Evolutionary conservation across 2,888 invertebrate genomes (phyloP).

Genomic region (Lithosia quadra): DNA sequence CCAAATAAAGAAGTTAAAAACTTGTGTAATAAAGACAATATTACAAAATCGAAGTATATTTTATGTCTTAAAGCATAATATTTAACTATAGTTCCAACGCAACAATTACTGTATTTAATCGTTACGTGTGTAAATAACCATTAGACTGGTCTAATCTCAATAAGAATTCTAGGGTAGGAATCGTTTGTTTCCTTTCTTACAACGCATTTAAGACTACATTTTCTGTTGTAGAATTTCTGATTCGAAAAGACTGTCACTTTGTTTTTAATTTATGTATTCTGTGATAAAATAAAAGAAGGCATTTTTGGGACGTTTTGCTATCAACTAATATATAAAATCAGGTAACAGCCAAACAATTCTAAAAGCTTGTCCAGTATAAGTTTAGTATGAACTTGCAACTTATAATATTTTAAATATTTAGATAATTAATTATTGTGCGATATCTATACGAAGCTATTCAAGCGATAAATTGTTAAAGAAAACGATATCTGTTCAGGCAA

Average conservation of each 20-base stretch:
- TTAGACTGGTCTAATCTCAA: conserved; percentile 53
- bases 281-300: conserved; percentile 18
- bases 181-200: conserved; percentile 28
- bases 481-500: background rate
- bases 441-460: background rate
- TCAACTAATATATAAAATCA: background rate
- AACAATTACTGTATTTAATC: conserved; percentile 63
- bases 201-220: conserved; percentile 21
- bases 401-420: background rate
- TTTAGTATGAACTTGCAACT: background rate
- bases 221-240: conserved; percentile 38
- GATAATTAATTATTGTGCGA: too few species aligned
- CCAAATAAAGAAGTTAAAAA: conserved; percentile 14
- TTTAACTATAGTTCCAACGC: conserved; percentile 63
- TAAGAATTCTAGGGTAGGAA: conserved; percentile 30
- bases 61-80: conserved; percentile 58
- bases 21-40: conserved; percentile 63
- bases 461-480: background rate
- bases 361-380: background rate
- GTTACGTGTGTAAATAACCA: conserved; percentile 59
- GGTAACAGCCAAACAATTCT: background rate
- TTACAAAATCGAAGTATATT: conserved; percentile 56
- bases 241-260: conserved; percentile 59
- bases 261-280: conserved; percentile 48
- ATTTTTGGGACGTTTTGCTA: background rate